Percentiles rank a stretch among this genome's conserved stretches.
Conservation (phyloP, 2,888 invertebrate genomes). For the Auanema sp. region DNA sequence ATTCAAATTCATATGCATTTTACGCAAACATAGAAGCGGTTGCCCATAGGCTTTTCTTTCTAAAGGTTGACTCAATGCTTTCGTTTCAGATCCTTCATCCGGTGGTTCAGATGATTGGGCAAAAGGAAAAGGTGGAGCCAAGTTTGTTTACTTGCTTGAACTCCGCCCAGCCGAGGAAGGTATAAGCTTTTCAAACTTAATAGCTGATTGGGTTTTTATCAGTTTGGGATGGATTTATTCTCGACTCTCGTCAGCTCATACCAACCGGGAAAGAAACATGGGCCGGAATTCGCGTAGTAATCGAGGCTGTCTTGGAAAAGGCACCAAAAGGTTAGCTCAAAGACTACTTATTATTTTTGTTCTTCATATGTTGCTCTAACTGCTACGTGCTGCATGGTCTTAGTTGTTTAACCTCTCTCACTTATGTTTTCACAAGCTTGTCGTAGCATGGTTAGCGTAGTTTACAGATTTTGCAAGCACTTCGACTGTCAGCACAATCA, state of each 20-base stretch:
- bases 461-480: no score
- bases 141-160: slow-evolving; percentile 63
- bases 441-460: background rate
- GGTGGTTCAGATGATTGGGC: slow-evolving; percentile 65
- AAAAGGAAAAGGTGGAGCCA: slow-evolving; percentile 58
- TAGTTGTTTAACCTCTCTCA: slow-evolving; percentile 12
- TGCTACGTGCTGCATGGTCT: slow-evolving; percentile 1
- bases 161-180: slow-evolving; percentile 63
- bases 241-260: slow-evolving; percentile 59
- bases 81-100: slow-evolving; percentile 56
- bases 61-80: background rate
- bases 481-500: no score
- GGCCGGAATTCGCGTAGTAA: slow-evolving; percentile 62
- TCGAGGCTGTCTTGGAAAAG: slow-evolving; percentile 50
- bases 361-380: slow-evolving; percentile 4
- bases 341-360: background rate
- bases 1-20: background rate
- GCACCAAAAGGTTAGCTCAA: slow-evolving; percentile 11
- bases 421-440: background rate
- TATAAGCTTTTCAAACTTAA: slow-evolving; percentile 17
- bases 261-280: slow-evolving; percentile 63
- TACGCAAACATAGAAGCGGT: background rate
- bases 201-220: slow-evolving; percentile 11
- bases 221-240: slow-evolving; percentile 63
- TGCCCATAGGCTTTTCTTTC: background rate